phyloP scores from a whole-genome alignment of 2,888 invertebrate genomes.

The Aleiodes alternator region DNA sequence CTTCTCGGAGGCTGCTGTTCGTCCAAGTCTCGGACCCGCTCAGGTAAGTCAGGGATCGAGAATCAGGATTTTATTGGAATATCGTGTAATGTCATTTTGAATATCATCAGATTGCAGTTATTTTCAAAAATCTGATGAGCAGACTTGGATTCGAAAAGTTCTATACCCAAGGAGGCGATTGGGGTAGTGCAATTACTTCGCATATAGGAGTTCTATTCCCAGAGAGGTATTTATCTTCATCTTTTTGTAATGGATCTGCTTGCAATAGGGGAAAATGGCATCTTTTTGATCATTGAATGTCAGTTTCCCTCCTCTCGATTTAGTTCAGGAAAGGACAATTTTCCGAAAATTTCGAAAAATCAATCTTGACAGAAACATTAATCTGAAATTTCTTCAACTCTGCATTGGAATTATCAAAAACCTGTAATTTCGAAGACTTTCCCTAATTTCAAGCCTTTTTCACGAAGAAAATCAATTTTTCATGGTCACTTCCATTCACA shows the following conservation, averaged over 20 bases:
- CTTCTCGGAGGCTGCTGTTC: conserved; percentile 79
- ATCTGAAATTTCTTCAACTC: too few relatives aligned
- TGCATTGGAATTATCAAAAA: too few relatives aligned
- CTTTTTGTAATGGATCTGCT: background rate
- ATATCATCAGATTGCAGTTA: conserved; percentile 68
- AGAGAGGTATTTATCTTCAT: conserved; percentile 61
- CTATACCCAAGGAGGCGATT: conserved; percentile 81
- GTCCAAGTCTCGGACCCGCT: conserved; percentile 73
- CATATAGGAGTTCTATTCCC: conserved; percentile 77
- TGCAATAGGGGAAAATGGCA: background rate
- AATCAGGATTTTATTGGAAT: too few relatives aligned
- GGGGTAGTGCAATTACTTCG: conserved; percentile 78
- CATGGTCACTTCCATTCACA: conserved; percentile 58
- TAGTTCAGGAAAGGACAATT: too few relatives aligned
- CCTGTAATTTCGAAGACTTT: background rate
- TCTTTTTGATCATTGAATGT: too few relatives aligned
- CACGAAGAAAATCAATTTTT: background rate
- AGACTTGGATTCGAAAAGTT: conserved; percentile 77
- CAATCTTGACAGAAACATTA: too few relatives aligned
- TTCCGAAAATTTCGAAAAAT: too few relatives aligned
- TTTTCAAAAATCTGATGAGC: conserved; percentile 78
- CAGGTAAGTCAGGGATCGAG: conserved; percentile 57
- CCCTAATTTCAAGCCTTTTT: background rate
- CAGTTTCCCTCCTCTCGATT: too few relatives aligned
- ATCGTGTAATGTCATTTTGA: too few relatives aligned